phyloP scores from a whole-genome alignment of 2,797 vertebrate species.

The Neoniphon sammara region DNA sequence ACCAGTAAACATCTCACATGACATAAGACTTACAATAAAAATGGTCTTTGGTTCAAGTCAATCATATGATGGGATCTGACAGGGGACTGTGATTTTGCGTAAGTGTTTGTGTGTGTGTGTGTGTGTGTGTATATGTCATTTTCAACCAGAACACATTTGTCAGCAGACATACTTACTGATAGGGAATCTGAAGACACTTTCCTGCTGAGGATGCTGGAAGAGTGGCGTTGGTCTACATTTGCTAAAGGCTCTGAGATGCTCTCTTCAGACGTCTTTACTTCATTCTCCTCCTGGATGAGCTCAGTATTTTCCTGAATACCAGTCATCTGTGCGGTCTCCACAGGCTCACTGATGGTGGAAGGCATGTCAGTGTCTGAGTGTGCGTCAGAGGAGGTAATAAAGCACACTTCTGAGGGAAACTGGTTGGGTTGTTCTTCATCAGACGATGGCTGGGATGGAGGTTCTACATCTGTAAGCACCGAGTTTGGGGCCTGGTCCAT shows the following conservation, averaged over 20 bases:
- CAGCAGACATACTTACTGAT: conserved; percentile 58
- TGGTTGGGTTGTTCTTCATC: not conserved
- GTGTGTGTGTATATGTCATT: no score
- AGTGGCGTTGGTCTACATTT: conserved; percentile 6
- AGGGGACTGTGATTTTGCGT: not conserved
- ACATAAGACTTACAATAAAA: no score
- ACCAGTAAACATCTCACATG: not conserved
- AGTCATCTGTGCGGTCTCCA: conserved; percentile 2
- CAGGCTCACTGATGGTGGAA: conserved; percentile 2
- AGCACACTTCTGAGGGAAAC: conserved; percentile 15
- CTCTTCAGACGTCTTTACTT: conserved; percentile 10
- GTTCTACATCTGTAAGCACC: conserved; percentile 30
- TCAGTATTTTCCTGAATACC: conserved; percentile 5
- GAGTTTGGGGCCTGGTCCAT: conserved; percentile 18
- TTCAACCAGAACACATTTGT: not conserved
- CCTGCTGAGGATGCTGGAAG: conserved; percentile 63
- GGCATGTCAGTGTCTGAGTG: not conserved
- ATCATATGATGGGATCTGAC: conserved; percentile 4
- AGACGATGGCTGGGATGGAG: not conserved
- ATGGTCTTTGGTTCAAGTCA: not conserved
- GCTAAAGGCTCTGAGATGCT: not conserved
- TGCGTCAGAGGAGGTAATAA: not conserved
- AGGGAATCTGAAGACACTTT: conserved; percentile 68
- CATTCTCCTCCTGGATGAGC: conserved; percentile 10
- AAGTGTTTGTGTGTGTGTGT: not conserved